Conservation (phyloP, 2,113 vertebrate genomes). For the Triplophysa dalaica region DNA sequence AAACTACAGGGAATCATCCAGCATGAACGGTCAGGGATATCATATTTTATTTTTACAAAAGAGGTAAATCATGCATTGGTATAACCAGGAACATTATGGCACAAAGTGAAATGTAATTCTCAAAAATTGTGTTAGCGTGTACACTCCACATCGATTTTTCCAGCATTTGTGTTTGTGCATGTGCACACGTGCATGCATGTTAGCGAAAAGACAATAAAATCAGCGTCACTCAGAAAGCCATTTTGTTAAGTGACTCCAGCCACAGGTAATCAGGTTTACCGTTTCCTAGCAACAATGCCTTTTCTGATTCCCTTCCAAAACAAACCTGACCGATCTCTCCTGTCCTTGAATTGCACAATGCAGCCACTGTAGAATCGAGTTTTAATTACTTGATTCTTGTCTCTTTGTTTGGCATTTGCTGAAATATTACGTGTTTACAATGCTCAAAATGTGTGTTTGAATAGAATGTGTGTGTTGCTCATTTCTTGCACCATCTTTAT, state of each 20-base stretch:
- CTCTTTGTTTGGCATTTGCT: not conserved
- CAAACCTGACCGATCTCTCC: not conserved
- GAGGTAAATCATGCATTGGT: not conserved
- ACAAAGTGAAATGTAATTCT: not conserved
- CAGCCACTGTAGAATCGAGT: not conserved
- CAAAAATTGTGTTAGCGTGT: not conserved
- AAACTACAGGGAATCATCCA: not conserved
- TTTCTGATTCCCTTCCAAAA: slow-evolving; percentile 34
- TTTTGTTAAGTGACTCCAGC: slow-evolving; percentile 41
- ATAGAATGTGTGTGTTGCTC: not conserved
- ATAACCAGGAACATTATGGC: not conserved
- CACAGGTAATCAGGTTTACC: slow-evolving; percentile 47
- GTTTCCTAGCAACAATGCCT: slow-evolving; percentile 56
- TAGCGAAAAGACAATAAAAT: slow-evolving; percentile 16
- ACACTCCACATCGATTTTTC: not conserved
- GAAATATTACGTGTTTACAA: not conserved
- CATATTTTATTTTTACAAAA: not conserved
- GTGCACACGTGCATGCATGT: slow-evolving; percentile 2
- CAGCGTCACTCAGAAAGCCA: slow-evolving; percentile 23
- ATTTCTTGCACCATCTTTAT: slow-evolving; percentile 14
- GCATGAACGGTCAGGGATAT: not conserved
- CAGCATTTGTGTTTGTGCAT: not conserved
- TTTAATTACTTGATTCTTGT: not conserved
- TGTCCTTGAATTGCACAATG: not conserved
- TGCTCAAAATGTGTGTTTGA: not conserved